Percentiles rank a stretch among this genome's conserved stretches.
Evolutionary conservation across 2,113 vertebrate genomes (phyloP).

Genomic region (Dipodomys spectabilis): DNA sequence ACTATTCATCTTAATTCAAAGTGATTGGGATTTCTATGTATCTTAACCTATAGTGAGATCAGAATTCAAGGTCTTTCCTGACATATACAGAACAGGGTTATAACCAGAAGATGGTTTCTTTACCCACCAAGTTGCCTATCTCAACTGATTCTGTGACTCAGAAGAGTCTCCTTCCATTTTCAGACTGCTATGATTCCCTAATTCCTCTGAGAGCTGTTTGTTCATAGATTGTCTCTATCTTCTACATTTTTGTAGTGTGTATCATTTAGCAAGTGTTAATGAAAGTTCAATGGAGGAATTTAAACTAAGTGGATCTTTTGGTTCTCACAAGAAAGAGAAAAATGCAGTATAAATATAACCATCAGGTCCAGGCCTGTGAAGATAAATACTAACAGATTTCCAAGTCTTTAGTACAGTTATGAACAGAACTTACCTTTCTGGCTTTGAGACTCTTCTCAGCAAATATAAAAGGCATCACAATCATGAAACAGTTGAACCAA

Average conservation of each 20-base stretch:
- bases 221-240: not conserved
- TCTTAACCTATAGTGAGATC: not conserved
- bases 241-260: not conserved
- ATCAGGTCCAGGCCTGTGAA: not conserved
- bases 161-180: not conserved
- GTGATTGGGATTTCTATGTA: not conserved
- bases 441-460: not conserved
- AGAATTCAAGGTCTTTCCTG: not conserved
- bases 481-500: not conserved
- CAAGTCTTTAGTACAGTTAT: constrained; percentile 24
- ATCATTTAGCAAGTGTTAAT: not conserved
- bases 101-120: not conserved
- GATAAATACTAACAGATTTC: not conserved
- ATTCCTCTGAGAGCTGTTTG: not conserved
- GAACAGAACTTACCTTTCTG: not conserved
- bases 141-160: not conserved
- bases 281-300: not conserved
- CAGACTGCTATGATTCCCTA: not conserved
- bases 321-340: not conserved
- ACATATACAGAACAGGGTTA: not conserved
- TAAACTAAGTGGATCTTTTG: constrained; percentile 3
- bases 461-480: not conserved
- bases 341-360: constrained; percentile 19
- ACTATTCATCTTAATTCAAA: not conserved
- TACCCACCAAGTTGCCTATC: not conserved